Evolutionary conservation across 2,113 vertebrate species (phyloP).

Genomic region (Platysteira castanea): DNA sequence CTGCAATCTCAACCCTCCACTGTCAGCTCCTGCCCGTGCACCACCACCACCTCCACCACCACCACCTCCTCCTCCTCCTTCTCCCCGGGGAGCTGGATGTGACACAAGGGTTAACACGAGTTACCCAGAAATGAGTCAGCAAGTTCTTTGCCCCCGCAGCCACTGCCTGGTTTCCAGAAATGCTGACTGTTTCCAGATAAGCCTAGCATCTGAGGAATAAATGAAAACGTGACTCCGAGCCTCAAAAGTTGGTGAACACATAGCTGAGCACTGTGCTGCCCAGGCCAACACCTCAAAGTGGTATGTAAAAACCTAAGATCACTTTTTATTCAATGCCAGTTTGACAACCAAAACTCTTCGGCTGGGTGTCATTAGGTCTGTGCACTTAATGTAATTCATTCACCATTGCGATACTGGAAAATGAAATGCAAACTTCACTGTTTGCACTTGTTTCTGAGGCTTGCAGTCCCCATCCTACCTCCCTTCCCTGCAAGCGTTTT

Average conservation of each 20-base stretch:
- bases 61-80: neutral
- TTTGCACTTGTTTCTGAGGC: neutral
- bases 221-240: neutral
- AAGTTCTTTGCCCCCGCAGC: neutral
- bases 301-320: neutral
- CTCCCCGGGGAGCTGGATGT: neutral
- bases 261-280: neutral
- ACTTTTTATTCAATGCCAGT: neutral
- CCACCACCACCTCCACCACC: neutral
- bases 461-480: neutral
- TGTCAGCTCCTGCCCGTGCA: neutral
- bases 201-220: neutral
- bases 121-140: slow-evolving; percentile 37
- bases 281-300: neutral
- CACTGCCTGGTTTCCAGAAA: slow-evolving; percentile 34
- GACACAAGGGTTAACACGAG: neutral
- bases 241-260: neutral
- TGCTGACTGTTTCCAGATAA: neutral
- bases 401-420: neutral
- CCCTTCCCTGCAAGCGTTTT: neutral
- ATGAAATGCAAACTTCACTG: neutral
- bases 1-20: neutral
- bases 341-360: neutral
- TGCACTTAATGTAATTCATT: neutral
- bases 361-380: fast-evolving